Percentiles rank a stretch among this genome's conserved stretches.
phyloP scores from a whole-genome alignment of 2,888 invertebrate genomes.

The Eupithecia subfuscata region DNA sequence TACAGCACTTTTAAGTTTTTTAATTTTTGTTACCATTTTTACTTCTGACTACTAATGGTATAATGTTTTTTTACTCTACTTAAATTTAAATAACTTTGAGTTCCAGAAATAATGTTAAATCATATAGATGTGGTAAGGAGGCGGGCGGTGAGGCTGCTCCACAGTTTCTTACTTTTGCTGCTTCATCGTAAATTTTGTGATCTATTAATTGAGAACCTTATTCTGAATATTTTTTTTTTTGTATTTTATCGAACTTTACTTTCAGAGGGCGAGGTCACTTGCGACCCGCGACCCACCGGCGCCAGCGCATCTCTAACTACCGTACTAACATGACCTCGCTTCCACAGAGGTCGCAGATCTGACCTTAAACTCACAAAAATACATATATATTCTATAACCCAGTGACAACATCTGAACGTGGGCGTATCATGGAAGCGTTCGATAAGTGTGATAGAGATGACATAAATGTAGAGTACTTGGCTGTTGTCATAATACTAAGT shows the following conservation, averaged over 20 bases:
- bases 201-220: background rate
- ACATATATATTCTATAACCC: constrained; percentile 57
- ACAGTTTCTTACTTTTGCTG: too few relatives aligned
- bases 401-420: constrained; percentile 62
- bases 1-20: too few relatives aligned
- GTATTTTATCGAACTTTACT: constrained; percentile 17
- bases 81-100: too few relatives aligned
- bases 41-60: too few relatives aligned
- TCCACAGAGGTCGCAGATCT: constrained; percentile 69
- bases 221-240: background rate
- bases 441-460: constrained; percentile 38
- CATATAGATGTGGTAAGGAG: too few relatives aligned
- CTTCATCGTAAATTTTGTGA: too few relatives aligned
- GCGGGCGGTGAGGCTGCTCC: too few relatives aligned
- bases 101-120: too few relatives aligned
- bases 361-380: constrained; percentile 69
- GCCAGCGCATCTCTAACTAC: constrained; percentile 41
- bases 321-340: constrained; percentile 64
- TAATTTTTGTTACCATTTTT: too few relatives aligned
- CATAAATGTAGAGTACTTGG: constrained; percentile 12
- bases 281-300: constrained; percentile 19
- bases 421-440: constrained; percentile 50
- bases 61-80: too few relatives aligned
- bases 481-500: background rate
- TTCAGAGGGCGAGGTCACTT: constrained; percentile 26